Conservation (phyloP, 1,140 invertebrate species). For the Cydia amplana region DNA sequence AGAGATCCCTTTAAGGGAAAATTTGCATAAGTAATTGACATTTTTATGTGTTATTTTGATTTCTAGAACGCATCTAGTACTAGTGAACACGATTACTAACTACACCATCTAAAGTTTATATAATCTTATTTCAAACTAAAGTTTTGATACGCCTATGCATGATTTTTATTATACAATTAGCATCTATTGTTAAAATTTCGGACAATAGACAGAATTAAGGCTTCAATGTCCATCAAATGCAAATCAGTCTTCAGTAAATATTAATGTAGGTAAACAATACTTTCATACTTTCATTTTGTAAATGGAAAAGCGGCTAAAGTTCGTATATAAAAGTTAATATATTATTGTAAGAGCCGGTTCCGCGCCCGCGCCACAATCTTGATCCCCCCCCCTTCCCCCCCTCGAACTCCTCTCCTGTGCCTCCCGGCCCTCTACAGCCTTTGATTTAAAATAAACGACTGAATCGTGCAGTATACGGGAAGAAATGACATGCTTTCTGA, state of each 20-base stretch:
- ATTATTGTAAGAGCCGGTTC: constrained; percentile 56
- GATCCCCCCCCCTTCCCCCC: constrained; percentile 49
- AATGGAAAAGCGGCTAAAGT: constrained; percentile 15
- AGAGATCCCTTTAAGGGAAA: too few relatives aligned
- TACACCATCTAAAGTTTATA: too few relatives aligned
- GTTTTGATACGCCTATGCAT: neutral
- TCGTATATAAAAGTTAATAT: constrained; percentile 39
- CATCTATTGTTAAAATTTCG: constrained; percentile 13
- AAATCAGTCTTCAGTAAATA: constrained; percentile 35
- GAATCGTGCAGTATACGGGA: constrained; percentile 40
- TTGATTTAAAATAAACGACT: constrained; percentile 61
- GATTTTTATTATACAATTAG: constrained; percentile 29
- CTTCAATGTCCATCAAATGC: constrained; percentile 35
- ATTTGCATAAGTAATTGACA: too few relatives aligned
- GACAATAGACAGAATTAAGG: constrained; percentile 3
- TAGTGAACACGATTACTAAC: neutral
- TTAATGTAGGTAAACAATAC: constrained; percentile 35
- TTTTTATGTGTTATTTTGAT: neutral
- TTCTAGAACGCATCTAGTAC: neutral
- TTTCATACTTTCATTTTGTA: constrained; percentile 42
- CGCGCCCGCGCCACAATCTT: constrained; percentile 52
- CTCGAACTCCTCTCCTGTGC: constrained; percentile 38
- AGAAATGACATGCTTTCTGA: constrained; percentile 33
- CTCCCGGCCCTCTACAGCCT: constrained; percentile 38
- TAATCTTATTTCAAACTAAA: neutral